A percentile compares a stretch with the other conserved stretches of the same genome.
These are phyloP conservation scores for Lamprologus sp. DNA, from an alignment of 2,113 vertebrate species.

Conservation along the genomic window DNA sequence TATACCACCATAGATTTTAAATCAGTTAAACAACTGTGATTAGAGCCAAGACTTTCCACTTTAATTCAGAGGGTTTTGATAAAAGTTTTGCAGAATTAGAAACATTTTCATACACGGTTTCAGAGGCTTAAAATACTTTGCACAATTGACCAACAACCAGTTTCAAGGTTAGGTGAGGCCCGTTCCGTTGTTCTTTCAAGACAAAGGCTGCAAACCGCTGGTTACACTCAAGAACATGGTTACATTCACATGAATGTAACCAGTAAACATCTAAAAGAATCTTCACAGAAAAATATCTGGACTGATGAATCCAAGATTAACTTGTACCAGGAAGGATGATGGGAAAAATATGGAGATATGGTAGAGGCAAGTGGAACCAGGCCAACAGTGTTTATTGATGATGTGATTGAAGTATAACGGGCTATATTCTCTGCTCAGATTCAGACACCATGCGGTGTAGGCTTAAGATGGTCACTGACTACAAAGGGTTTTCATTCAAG, in stretches of 20 bases:
- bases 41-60: background rate
- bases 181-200: accelerated
- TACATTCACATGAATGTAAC: background rate
- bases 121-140: background rate
- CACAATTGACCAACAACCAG: background rate
- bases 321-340: background rate
- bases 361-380: background rate
- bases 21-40: background rate
- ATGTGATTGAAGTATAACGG: background rate
- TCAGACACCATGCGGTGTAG: background rate
- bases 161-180: background rate
- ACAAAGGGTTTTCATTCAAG: background rate
- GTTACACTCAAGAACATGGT: background rate
- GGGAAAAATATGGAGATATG: background rate
- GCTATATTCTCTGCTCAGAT: background rate
- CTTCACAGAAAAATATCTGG: background rate
- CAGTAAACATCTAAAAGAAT: background rate
- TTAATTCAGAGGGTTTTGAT: background rate
- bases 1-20: background rate
- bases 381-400: background rate
- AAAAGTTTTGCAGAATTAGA: background rate
- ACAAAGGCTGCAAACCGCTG: background rate
- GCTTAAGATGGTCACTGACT: background rate
- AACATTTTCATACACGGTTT: background rate
- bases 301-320: background rate